A percentile compares a stretch with the other conserved stretches of the same genome.
Evolutionary conservation across 1,140 invertebrate genomes (phyloP).

Genomic region (Brachionus rotundiformis): DNA sequence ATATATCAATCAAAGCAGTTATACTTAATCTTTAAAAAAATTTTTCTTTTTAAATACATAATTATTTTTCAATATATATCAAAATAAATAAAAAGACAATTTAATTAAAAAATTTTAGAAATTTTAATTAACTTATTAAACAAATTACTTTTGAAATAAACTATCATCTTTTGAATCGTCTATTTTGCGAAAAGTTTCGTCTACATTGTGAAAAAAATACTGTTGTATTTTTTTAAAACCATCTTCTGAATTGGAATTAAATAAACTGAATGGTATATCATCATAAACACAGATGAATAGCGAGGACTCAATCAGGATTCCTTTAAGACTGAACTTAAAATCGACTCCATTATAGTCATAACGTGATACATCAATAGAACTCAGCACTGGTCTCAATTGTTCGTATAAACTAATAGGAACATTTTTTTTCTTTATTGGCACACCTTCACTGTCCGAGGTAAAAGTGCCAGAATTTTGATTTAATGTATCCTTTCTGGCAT

Average conservation of each 20-base stretch:
- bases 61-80: no score
- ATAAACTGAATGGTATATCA: slow-evolving; percentile 44
- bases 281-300: slow-evolving; percentile 33
- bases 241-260: neutral
- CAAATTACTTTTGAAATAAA: slow-evolving; percentile 13
- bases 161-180: neutral
- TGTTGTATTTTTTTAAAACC: neutral
- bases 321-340: slow-evolving; percentile 46
- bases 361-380: neutral
- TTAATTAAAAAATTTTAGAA: neutral
- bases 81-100: neutral
- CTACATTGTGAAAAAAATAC: slow-evolving; percentile 23
- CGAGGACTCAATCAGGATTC: slow-evolving; percentile 24
- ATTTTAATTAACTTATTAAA: neutral
- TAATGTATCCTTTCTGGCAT: neutral
- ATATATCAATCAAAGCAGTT: no score
- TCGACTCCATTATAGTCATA: neutral
- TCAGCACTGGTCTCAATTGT: slow-evolving; percentile 38
- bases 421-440: slow-evolving; percentile 2
- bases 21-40: no score
- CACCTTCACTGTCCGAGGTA: neutral
- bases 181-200: slow-evolving; percentile 11
- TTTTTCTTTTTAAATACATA: no score
- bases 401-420: neutral
- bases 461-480: neutral